Conservation (phyloP, 2,113 vertebrate genomes). For the Grammomys dolichurus region DNA sequence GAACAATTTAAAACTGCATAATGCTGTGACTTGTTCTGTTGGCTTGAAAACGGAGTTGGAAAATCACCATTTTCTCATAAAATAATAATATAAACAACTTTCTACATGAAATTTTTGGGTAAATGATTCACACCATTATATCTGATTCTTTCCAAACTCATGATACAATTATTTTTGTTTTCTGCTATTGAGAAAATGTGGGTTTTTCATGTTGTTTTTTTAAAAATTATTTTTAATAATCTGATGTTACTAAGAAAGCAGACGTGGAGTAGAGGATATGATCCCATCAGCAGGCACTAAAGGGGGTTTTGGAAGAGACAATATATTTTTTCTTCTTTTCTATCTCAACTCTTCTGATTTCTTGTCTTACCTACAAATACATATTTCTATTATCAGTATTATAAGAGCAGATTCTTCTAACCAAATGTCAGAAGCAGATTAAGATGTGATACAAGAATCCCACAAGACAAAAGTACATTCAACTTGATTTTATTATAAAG, state of each 20-base stretch:
- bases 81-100: neutral
- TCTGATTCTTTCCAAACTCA: neutral
- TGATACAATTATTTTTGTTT: neutral
- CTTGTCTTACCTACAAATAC: neutral
- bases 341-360: neutral
- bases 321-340: neutral
- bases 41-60: neutral
- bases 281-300: rapidly evolving
- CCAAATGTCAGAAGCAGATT: neutral
- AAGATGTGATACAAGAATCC: neutral
- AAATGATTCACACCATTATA: neutral
- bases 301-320: neutral
- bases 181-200: neutral
- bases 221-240: neutral
- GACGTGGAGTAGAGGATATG: neutral
- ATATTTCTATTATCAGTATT: neutral
- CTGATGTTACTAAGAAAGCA: neutral
- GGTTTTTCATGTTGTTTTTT: neutral
- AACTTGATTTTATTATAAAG: constrained; percentile 3
- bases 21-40: neutral
- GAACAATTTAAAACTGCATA: neutral
- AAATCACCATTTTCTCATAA: constrained; percentile 9
- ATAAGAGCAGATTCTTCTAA: neutral
- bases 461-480: neutral
- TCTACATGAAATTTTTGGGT: neutral